These are phyloP conservation scores for Uloborus plumipes DNA, from an alignment of 2,888 invertebrate species.

Conservation along the genomic window DNA sequence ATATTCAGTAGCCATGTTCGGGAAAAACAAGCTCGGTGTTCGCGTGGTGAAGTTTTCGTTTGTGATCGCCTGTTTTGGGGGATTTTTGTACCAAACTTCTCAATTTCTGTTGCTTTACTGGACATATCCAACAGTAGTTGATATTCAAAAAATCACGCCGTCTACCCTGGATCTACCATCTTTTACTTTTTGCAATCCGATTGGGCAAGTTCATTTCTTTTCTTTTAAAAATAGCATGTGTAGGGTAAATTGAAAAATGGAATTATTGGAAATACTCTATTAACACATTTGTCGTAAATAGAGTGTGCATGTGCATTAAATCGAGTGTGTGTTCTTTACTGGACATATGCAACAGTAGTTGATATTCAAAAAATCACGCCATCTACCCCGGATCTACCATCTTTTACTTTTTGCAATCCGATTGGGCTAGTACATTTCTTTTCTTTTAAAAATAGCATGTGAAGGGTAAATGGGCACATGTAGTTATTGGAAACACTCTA, in stretches of 20 bases:
- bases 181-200: slow-evolving; percentile 27
- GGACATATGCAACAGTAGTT: slow-evolving; percentile 35
- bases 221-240: too few relatives aligned
- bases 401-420: slow-evolving; percentile 29
- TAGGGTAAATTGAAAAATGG: too few relatives aligned
- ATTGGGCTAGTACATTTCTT: slow-evolving; percentile 11
- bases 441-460: too few relatives aligned
- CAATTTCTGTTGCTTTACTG: slow-evolving; percentile 27
- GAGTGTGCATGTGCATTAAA: too few relatives aligned
- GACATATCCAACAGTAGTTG: slow-evolving; percentile 37
- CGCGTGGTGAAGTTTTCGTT: neutral
- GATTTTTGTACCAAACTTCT: slow-evolving; percentile 23
- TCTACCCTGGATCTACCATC: slow-evolving; percentile 24
- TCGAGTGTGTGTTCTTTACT: too few relatives aligned
- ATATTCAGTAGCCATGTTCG: too few relatives aligned
- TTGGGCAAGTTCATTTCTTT: slow-evolving; percentile 8
- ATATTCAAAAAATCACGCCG: slow-evolving; percentile 22
- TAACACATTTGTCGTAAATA: too few relatives aligned
- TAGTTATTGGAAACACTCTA: too few relatives aligned
- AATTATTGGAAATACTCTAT: too few relatives aligned
- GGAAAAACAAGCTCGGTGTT: too few relatives aligned
- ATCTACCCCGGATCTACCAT: slow-evolving; percentile 16
- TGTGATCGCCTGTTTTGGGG: neutral
- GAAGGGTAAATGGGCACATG: too few relatives aligned
- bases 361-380: slow-evolving; percentile 28